phyloP scores from a whole-genome alignment of 2,888 invertebrate genomes.

The Poecilobothrus nobilitatus region DNA sequence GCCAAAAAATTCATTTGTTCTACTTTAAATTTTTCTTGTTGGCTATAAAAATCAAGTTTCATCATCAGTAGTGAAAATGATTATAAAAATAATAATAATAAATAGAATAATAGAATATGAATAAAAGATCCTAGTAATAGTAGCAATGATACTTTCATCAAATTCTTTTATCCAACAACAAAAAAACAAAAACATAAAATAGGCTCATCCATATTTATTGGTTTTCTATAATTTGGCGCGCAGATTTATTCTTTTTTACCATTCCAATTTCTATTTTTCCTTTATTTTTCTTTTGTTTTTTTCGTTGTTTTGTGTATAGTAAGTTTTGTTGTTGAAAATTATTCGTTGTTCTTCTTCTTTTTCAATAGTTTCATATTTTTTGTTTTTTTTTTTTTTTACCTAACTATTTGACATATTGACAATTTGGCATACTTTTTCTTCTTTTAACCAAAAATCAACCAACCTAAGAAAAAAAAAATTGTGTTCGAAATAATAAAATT shows the following conservation, averaged over 20 bases:
- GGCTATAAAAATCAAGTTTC: no score
- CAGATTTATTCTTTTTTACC: no score
- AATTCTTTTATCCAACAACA: not conserved
- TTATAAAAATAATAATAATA: not conserved
- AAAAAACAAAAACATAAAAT: not conserved
- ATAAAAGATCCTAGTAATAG: not conserved
- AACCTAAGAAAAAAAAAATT: not conserved
- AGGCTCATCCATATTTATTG: slow-evolving; percentile 6
- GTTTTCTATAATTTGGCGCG: not conserved
- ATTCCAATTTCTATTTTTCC: no score
- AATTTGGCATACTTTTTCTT: slow-evolving; percentile 4
- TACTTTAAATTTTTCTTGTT: no score
- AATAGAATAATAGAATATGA: not conserved
- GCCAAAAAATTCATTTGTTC: no score
- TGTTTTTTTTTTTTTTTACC: not conserved
- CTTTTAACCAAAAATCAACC: not conserved
- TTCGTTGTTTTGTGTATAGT: not conserved
- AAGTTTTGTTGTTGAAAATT: no score
- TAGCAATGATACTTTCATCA: not conserved
- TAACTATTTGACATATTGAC: not conserved
- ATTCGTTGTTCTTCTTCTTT: no score
- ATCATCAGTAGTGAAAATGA: not conserved
- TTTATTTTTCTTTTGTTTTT: not conserved
- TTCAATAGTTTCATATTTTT: not conserved
- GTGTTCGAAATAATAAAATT: slow-evolving; percentile 4